Base-by-base conservation (phyloP, 2,113 vertebrate genomes). In the Eulemur macaco region DNA sequence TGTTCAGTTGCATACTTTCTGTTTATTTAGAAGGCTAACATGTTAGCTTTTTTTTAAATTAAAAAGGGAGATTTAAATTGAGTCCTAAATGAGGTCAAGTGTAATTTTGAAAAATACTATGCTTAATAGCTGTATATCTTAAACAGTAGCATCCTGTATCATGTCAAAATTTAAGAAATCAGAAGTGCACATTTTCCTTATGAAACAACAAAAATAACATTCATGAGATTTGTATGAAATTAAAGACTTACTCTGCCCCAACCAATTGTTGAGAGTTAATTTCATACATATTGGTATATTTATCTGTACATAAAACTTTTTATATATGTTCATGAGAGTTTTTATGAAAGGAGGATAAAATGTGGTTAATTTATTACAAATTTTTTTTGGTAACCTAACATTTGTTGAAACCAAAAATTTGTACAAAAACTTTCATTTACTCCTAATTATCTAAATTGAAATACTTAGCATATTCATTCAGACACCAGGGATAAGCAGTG, bases 261-360 rank as follows among this genome's bases (percentile, higher is more conserved):
- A 60, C 82, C 29, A 66, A 2, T 93, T 93, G 86, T 91, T 94
- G 58, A 78, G 52, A 86, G 63, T 95, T 96, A 83, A 89, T 82
- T 89, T 85, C 58, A 74, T 96, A 83, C 83, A 89, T 64, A 58
- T 14, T 80, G 34, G 34, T 64, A 14, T 80, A 34, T 83, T 27
- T 85, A 69, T 94, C 71, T 93, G 27, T 37, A 50, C 69, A 58
- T 86, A 94, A 89, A 91, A 81, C 66, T 85, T 86, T 64, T 68
- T 69, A n/a, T 50, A 27, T 29, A 80, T 95, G 78, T 93, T 93
- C 39, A 86, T 87, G 58, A 86, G 42, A 64, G 12, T 66, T 64
- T 90, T 89, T 95, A 56, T 52, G 56, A 60, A 52, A 94, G 6
- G 50, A 74, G 80, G 58, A 85, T 76, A 86, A 71, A 96, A 68